phyloP scores from a whole-genome alignment of 1,140 invertebrate genomes.

The Agraylea sexmaculata region DNA sequence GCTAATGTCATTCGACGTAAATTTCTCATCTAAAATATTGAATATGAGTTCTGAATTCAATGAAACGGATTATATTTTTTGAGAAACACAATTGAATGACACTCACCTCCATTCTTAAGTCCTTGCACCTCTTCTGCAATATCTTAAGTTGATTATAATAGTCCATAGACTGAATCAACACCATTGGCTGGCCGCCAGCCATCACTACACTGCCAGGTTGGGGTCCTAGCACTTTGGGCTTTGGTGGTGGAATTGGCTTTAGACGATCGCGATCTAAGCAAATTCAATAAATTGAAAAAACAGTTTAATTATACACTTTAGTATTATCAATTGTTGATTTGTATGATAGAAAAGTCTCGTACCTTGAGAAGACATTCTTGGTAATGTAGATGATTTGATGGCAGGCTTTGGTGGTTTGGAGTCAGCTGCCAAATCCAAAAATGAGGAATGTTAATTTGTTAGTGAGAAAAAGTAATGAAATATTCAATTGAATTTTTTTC shows the following conservation, averaged over 20 bases:
- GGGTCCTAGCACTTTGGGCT: conserved; percentile 59
- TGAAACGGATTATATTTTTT: background rate
- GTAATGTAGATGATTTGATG: conserved; percentile 87
- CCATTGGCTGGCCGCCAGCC: conserved; percentile 27
- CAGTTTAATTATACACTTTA: background rate
- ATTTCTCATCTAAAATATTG: conserved; percentile 44
- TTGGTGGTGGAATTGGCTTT: conserved; percentile 76
- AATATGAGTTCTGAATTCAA: conserved; percentile 1
- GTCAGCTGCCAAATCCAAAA: conserved; percentile 74
- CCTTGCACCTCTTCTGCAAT: conserved; percentile 81
- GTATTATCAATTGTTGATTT: background rate
- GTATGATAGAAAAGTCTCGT: too few species aligned
- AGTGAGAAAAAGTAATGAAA: too few species aligned
- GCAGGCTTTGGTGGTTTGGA: conserved; percentile 88
- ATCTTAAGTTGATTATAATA: conserved; percentile 68
- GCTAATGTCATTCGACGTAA: conserved; percentile 79
- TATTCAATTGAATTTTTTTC: too few species aligned
- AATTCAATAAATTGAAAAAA: background rate
- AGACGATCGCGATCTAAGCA: conserved; percentile 67
- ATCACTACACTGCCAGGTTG: conserved; percentile 5
- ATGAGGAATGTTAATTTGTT: too few species aligned
- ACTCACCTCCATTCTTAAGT: conserved; percentile 74
- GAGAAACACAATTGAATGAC: conserved; percentile 3
- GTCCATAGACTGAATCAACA: conserved; percentile 34
- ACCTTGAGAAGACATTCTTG: conserved; percentile 87